Base-by-base conservation (phyloP, 1,140 invertebrate species). In the Periplaneta americana region DNA sequence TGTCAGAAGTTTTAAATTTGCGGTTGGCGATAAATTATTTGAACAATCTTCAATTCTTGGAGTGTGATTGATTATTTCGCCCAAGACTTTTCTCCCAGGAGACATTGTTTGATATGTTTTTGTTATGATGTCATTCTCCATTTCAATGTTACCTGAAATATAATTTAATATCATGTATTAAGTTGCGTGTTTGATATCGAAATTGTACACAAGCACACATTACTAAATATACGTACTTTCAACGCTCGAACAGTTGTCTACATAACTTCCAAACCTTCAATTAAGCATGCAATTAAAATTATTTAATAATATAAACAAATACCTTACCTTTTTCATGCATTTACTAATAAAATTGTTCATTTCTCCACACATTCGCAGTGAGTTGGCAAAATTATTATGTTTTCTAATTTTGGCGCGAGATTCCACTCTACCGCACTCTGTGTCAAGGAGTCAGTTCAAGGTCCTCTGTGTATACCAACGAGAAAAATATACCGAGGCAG, bases 1-100 rank as follows among this genome's bases (percentile, higher is more conserved):
- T 8, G 77, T 78, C 17, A 78, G 33, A 34, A 78, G 34, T 34
- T 78, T 78, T 39, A 78, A 78, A 78, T 78, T 78, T 32, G 77
- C 39, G 0, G 77, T 78, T 15, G 77, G 77, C 4, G 77, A 78
- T 39, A 78, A n/a, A 18, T 33, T n/a, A 78, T 78, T 66, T 66
- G 6, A 6, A n/a, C 48, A 6, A n/a, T 28, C 48, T 66, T 66
- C 48, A 66, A 22, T n/a, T 66, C 10, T 66, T 28, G 8, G 22
- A 22, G 28, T 8, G 28, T 66, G 3, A 66, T 66, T 66, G 11
- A 66, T 66, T n/a, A n/a, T n/a, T n/a, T 66, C 48, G 11, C 48
- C n/a, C 13, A 66, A 66, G 6, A 66, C n/a, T 66, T n/a, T 66
- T 28, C 48, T 66, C 28, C 48, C 48, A 28, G 48, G 48, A n/a